phyloP scores from a whole-genome alignment of 2,888 invertebrate genomes.

The Cloeon dipterum region DNA sequence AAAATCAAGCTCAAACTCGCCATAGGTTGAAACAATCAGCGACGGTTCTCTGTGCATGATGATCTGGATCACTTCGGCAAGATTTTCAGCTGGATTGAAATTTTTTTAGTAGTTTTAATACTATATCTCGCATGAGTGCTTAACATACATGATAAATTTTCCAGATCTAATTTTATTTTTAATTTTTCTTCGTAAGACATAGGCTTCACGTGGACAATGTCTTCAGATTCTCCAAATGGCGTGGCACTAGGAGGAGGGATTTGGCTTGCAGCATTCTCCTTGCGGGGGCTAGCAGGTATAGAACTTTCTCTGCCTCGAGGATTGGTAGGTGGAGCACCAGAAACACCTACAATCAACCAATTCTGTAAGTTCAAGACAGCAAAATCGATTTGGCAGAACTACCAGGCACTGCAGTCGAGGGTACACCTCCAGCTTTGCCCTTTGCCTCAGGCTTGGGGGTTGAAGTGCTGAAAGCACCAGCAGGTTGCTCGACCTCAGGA shows the following conservation, averaged over 20 bases:
- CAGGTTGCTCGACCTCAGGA: background rate
- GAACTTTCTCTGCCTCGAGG: slow-evolving; percentile 29
- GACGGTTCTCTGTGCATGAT: slow-evolving; percentile 97
- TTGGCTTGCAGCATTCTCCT: slow-evolving; percentile 29
- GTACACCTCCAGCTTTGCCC: slow-evolving; percentile 13
- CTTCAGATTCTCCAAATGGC: slow-evolving; percentile 54
- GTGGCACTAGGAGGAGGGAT: slow-evolving; percentile 25
- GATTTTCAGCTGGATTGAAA: slow-evolving; percentile 61
- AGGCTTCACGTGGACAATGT: slow-evolving; percentile 93
- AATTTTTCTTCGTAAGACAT: slow-evolving; percentile 99
- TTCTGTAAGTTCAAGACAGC: too few relatives aligned
- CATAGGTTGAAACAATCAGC: slow-evolving; percentile 93
- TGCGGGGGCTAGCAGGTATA: slow-evolving; percentile 35
- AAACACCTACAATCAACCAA: background rate
- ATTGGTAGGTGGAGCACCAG: slow-evolving; percentile 6
- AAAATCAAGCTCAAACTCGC: slow-evolving; percentile 99
- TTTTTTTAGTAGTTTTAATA: background rate
- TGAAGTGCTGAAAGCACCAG: background rate
- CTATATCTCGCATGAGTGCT: background rate
- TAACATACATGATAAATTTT: slow-evolving; percentile 76
- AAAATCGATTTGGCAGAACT: too few relatives aligned
- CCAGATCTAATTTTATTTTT: slow-evolving; percentile 94
- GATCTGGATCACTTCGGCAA: slow-evolving; percentile 95
- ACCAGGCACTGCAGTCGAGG: slow-evolving; percentile 6
- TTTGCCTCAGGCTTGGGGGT: slow-evolving; percentile 16